Evolutionary conservation across 1,140 invertebrate species (phyloP), one percentile per base, ranked within the genome.

Genomic region (Alviniconcha marisindica): DNA sequence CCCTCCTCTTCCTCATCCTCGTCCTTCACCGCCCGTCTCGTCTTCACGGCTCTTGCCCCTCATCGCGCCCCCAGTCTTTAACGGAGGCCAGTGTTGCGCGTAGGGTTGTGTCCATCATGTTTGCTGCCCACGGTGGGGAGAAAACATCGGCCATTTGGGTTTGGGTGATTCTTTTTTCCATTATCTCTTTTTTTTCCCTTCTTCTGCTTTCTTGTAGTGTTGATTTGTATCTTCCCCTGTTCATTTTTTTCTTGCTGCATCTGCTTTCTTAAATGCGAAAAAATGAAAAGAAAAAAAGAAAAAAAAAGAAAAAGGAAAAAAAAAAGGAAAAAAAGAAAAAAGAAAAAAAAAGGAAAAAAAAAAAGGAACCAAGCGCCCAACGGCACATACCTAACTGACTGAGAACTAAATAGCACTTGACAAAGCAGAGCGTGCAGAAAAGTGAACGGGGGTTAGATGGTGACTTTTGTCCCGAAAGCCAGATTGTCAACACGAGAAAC

Each of bases 281-380:
- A 1, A 31, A 54, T 48, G 42, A 15, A 24, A 51, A 54, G 24
- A 48, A 51, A 51, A 51, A 54, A 2, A 36, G 54, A 51, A 77
- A 28, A 36, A 51, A 77, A 56, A 18, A 51, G 42, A 77, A 77
- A 54, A 54, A 21, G 24, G 21, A 31, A 44, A 44, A 77, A 77
- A 77, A 51, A 54, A 24, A 1, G 24, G 54, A 31, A 54, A 78
- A 78, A 36, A 60, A 78, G 28, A 60, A 60, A 40, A 71, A 40
- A 71, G 24, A 40, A 71, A 71, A 71, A 69, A 54, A 77, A 31
- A 54, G 60, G 60, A 24, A 60, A 78, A 60, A 60, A 60, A 40
- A 71, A 40, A 71, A 71, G 40, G 36, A 71, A 71, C 28, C 69
- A 71, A 71, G 69, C 28, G 69, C 69, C 36, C 14, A 71, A 71